These are phyloP conservation scores for Epinotia brunnichana DNA, from an alignment of 2,888 invertebrate genomes.

Conservation along the genomic window DNA sequence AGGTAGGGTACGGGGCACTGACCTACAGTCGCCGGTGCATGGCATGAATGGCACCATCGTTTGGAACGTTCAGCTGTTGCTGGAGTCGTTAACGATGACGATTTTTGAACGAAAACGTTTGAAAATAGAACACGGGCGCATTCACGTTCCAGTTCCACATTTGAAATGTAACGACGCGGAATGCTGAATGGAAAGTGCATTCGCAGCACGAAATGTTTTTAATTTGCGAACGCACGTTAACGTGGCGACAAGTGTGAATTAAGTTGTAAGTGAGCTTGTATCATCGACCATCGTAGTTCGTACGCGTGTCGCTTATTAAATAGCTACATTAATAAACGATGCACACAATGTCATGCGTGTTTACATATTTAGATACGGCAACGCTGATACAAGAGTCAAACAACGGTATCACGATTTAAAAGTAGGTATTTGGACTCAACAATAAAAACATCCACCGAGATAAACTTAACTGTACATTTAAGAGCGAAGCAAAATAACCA, in stretches of 20 bases:
- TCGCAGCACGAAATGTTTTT: constrained; percentile 27
- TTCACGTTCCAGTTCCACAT: constrained; percentile 28
- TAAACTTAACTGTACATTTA: constrained; percentile 70
- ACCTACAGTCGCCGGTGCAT: constrained; percentile 73
- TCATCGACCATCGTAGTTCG: too few relatives aligned
- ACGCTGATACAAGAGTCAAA: constrained; percentile 52
- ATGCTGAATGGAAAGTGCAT: constrained; percentile 33
- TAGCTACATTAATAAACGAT: constrained; percentile 27
- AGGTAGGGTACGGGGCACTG: constrained; percentile 81
- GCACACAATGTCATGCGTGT: constrained; percentile 34
- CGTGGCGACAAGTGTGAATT: constrained; percentile 25
- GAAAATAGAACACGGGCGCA: constrained; percentile 40
- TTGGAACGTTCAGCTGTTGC: constrained; percentile 58
- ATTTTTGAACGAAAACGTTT: constrained; percentile 48
- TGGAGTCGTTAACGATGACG: constrained; percentile 56
- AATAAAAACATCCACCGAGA: constrained; percentile 56
- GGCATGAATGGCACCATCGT: constrained; percentile 69
- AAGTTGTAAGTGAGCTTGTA: constrained; percentile 24
- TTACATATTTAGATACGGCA: constrained; percentile 45
- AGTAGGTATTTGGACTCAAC: constrained; percentile 52
- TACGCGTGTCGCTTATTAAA: constrained; percentile 20
- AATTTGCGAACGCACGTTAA: constrained; percentile 25
- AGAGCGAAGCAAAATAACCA: constrained; percentile 68
- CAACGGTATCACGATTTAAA: constrained; percentile 49
- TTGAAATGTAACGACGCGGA: constrained; percentile 30